phyloP scores from a whole-genome alignment of 2,888 invertebrate genomes.

The Proisotoma minuta region DNA sequence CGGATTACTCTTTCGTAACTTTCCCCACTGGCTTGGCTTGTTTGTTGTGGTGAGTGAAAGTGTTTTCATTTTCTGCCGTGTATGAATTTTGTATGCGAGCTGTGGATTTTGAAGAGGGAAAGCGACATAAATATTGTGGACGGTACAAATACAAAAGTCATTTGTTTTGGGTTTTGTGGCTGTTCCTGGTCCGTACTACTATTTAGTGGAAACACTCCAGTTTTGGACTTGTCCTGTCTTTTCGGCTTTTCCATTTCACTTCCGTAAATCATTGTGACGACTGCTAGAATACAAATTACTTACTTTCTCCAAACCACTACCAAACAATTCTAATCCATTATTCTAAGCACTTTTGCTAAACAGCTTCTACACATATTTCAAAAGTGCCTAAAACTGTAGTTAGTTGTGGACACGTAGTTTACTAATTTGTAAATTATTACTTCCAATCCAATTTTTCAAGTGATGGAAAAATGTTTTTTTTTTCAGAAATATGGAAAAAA shows the following conservation, averaged over 20 bases:
- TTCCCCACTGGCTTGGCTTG: background rate
- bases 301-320: constrained; percentile 12
- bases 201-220: background rate
- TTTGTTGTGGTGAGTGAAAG: too few species aligned
- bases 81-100: background rate
- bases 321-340: constrained; percentile 13
- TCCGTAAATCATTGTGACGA: constrained; percentile 41
- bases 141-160: constrained; percentile 19
- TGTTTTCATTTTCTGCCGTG: background rate
- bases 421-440: too few species aligned
- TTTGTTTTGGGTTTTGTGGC: constrained; percentile 24
- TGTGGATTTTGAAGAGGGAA: background rate
- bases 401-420: too few species aligned
- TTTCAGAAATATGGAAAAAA: too few species aligned
- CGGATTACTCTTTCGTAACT: too few species aligned
- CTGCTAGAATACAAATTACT: constrained; percentile 43
- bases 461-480: too few species aligned
- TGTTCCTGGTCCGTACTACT: background rate
- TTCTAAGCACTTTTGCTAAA: constrained; percentile 13
- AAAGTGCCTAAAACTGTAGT: too few species aligned
- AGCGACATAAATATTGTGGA: constrained; percentile 24
- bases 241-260: constrained; percentile 26
- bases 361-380: constrained; percentile 13
- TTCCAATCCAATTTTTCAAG: too few species aligned
- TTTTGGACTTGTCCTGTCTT: constrained; percentile 18